Evolutionary conservation across 2,888 invertebrate species (phyloP), one percentile per base, ranked within the genome.

Genomic region (Dynastes hyllus): DNA sequence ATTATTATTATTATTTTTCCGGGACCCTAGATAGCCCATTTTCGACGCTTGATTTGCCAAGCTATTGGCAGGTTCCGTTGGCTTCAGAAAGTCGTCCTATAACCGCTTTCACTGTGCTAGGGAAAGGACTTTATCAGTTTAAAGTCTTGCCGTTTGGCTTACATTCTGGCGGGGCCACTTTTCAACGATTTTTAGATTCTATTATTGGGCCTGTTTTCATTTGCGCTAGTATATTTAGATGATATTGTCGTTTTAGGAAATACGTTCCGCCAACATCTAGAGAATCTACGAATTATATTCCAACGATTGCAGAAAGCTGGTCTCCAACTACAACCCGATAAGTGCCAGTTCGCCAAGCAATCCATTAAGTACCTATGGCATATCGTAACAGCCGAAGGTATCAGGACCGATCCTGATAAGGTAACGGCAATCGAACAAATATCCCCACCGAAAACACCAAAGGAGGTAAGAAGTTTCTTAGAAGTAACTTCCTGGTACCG

Each of bases 101-200:
- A 1, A 84, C 84, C 11, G 84, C 84, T 1, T 85, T 85, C 69
- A 82, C 83, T 4, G 82, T 84, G 1, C 82, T 84, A 1, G 83
- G 84, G 16, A 63, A 79, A 61, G 84, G 84, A 1, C 80, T 83
- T 3, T 85, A 79, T 77, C 83, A 84, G 13, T 85, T 84, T 63
- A 81, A 69, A 16, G 81, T 81, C 0, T 82, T 84, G 83, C 83
- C 85, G 1, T 85, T 32, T 32, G 32, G 32, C 2, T 32, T 32
- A 4, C 2, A 32, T 32, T 32, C 32, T 4, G 4, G 2, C 2
- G 32, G 0, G 32, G 32, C 32, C 32, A 32, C 32, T 2, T 32
- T 32, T 32, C 32, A 32, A 32, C 32, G 32, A 0, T 32, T 32
- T 32, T 5, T 32, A 32, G 32, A 32, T 5, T 32, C 32, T 5